phyloP scores from a whole-genome alignment of 2,113 vertebrate species.

The Egretta garzetta region DNA sequence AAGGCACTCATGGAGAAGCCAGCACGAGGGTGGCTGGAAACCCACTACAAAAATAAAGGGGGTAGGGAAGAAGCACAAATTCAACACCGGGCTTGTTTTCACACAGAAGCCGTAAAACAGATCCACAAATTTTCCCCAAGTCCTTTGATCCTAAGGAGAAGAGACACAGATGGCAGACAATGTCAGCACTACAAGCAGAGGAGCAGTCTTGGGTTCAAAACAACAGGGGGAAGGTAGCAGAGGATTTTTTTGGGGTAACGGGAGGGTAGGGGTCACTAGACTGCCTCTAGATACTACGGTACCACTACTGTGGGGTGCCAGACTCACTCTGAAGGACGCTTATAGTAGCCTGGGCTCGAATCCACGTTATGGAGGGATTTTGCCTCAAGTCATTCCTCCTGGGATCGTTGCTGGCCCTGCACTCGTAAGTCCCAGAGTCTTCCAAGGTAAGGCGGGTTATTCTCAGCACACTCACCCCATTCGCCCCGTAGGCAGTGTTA shows the following conservation, averaged over 20 bases:
- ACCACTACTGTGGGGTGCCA: conserved; percentile 82
- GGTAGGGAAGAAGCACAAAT: conserved; percentile 15
- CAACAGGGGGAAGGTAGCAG: conserved; percentile 38
- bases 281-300: conserved; percentile 87
- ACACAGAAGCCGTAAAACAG: conserved; percentile 25
- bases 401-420: conserved; percentile 98
- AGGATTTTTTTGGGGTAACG: neutral
- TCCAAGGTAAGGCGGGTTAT: conserved; percentile 93
- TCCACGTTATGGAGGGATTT: conserved; percentile 98
- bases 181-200: conserved; percentile 60
- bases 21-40: conserved; percentile 63
- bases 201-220: conserved; percentile 38
- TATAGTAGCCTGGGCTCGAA: conserved; percentile 99
- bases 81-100: conserved; percentile 23
- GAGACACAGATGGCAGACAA: conserved; percentile 64
- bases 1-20: conserved; percentile 71
- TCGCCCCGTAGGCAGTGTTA: conserved; percentile 93
- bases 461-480: conserved; percentile 95
- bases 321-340: conserved; percentile 99
- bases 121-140: conserved; percentile 48
- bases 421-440: conserved; percentile 99
- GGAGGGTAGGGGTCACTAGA: conserved; percentile 64
- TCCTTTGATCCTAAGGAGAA: conserved; percentile 69
- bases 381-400: conserved; percentile 96
- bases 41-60: conserved; percentile 58